Percentiles rank a stretch among this genome's conserved stretches.
These are phyloP conservation scores for Cheilosia vulpina DNA, from an alignment of 2,888 invertebrate species.

Conservation along the genomic window DNA sequence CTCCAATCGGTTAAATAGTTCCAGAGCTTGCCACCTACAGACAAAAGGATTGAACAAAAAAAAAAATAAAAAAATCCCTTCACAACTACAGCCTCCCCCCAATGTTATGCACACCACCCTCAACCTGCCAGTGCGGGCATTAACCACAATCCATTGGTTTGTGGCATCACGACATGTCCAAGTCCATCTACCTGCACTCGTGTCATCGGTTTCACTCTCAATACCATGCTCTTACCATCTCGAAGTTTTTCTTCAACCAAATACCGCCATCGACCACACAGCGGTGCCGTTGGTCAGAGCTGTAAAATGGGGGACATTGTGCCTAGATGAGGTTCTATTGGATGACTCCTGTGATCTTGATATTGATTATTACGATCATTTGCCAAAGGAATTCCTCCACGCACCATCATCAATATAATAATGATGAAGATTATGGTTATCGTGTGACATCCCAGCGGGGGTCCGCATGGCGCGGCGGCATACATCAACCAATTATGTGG, in stretches of 20 bases:
- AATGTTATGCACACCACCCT: neutral
- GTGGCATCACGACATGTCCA: neutral
- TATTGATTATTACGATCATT: constrained; percentile 52
- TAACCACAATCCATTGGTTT: neutral
- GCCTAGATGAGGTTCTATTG: constrained; percentile 52
- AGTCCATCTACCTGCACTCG: neutral
- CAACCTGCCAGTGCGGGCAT: neutral
- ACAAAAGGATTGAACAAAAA: no score
- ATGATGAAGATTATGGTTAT: constrained; percentile 29
- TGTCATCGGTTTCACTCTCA: constrained; percentile 51
- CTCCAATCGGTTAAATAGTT: no score
- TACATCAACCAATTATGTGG: constrained; percentile 67
- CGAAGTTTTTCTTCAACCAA: neutral
- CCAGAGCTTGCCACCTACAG: no score
- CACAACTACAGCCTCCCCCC: neutral
- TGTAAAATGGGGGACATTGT: constrained; percentile 35
- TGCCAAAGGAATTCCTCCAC: constrained; percentile 23
- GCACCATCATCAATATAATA: constrained; percentile 29
- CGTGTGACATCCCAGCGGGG: constrained; percentile 41
- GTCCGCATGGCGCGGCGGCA: constrained; percentile 37
- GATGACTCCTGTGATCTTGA: constrained; percentile 47
- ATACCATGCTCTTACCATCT: constrained; percentile 11
- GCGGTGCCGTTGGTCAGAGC: constrained; percentile 26
- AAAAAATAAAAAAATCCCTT: no score
- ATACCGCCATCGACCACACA: constrained; percentile 15